Evolutionary conservation across 1,140 invertebrate species (phyloP).

Genomic region (Drosophila murphyi): DNA sequence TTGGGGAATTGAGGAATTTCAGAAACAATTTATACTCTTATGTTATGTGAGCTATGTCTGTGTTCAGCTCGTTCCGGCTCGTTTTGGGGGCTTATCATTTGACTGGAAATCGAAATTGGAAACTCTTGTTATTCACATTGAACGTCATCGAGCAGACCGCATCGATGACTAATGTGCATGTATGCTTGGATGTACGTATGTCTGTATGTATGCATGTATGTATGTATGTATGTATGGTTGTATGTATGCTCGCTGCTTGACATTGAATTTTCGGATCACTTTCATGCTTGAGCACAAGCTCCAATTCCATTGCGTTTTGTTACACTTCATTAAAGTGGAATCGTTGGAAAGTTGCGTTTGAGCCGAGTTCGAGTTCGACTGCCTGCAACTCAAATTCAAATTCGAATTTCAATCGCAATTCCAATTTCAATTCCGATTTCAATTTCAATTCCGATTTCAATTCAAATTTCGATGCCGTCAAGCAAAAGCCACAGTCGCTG

Average conservation of each 20-base stretch:
- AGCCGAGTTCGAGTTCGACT: background rate
- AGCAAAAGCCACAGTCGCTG: conserved; percentile 1
- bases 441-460: conserved; percentile 47
- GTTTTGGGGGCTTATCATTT: conserved; percentile 48
- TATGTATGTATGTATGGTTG: too few relatives aligned
- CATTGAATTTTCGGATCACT: conserved; percentile 44
- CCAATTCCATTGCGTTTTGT: conserved; percentile 22
- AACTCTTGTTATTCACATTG: conserved; percentile 17
- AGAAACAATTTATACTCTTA: conserved; percentile 28
- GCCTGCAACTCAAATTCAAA: background rate
- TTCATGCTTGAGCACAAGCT: conserved; percentile 15
- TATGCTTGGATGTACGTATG: background rate
- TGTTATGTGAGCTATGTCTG: conserved; percentile 23
- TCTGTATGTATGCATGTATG: background rate
- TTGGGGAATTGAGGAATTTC: background rate
- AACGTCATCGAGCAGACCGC: background rate
- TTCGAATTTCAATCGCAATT: conserved; percentile 16
- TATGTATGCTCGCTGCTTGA: conserved; percentile 6
- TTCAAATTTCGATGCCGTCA: conserved; percentile 31
- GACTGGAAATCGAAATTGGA: conserved; percentile 46
- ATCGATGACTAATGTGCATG: conserved; percentile 30
- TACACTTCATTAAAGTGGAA: conserved; percentile 8
- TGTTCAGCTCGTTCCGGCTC: background rate
- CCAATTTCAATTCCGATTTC: conserved; percentile 38
- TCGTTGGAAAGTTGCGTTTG: background rate